Evolutionary conservation across 2,888 invertebrate species (phyloP).

Genomic region (Scaeva pyrastri): DNA sequence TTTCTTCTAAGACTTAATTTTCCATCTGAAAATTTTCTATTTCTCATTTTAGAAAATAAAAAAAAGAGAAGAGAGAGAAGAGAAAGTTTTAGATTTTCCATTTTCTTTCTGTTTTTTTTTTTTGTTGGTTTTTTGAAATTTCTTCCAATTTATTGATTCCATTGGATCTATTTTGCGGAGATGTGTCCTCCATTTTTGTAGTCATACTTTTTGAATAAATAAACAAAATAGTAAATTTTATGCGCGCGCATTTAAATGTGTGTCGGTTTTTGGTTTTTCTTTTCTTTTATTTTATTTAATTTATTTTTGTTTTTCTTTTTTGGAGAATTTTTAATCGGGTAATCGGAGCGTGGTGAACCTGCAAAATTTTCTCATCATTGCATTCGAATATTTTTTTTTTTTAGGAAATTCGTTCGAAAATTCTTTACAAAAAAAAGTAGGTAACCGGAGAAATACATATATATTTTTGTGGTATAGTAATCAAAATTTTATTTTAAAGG

Average conservation of each 20-base stretch:
- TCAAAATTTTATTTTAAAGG: no score
- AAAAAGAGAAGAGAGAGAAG: not conserved
- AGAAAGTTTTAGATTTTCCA: not conserved
- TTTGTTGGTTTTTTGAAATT: no score
- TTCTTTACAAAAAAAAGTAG: no score
- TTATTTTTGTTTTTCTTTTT: conserved; percentile 7
- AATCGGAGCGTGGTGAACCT: conserved; percentile 11
- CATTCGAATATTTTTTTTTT: not conserved
- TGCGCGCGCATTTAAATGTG: conserved; percentile 62
- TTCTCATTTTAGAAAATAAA: not conserved
- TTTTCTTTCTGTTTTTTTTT: not conserved
- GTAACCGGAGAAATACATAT: no score
- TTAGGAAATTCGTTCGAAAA: no score
- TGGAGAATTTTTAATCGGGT: conserved; percentile 44
- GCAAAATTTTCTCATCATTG: not conserved
- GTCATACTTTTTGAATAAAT: conserved; percentile 5
- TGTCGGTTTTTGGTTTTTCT: not conserved
- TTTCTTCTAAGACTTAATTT: conserved; percentile 45
- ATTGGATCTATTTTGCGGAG: conserved; percentile 51
- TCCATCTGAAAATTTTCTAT: conserved; percentile 6
- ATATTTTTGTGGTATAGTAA: no score
- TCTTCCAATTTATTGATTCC: conserved; percentile 17
- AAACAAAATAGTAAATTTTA: conserved; percentile 11
- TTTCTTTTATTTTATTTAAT: not conserved
- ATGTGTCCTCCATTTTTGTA: conserved; percentile 49